Percentiles rank a stretch among this genome's conserved stretches.
These are phyloP conservation scores for Neogale vison DNA, from an alignment of 2,113 vertebrate genomes.

Conservation along the genomic window DNA sequence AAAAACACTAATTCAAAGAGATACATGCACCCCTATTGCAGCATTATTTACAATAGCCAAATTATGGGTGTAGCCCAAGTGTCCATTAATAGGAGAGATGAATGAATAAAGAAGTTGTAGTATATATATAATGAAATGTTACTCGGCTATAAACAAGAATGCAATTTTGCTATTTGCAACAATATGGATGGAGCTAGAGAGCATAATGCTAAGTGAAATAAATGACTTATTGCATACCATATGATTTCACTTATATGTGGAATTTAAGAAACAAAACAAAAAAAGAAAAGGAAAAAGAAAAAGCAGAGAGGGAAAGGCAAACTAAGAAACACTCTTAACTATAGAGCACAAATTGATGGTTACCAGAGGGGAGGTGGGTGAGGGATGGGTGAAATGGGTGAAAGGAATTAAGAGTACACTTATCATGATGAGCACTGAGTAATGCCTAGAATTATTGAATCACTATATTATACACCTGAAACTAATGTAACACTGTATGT, in stretches of 20 bases:
- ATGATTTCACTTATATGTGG: too few species aligned
- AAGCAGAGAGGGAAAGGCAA: too few species aligned
- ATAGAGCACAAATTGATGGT: too few species aligned
- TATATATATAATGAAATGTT: neutral
- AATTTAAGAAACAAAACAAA: too few species aligned
- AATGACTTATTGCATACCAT: neutral
- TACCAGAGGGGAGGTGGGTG: neutral
- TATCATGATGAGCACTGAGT: neutral
- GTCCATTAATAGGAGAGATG: too few species aligned
- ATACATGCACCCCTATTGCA: too few species aligned
- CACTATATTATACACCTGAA: neutral
- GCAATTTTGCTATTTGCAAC: neutral
- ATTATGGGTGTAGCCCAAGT: too few species aligned
- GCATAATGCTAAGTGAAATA: neutral
- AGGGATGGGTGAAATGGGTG: neutral
- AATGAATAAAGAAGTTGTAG: too few species aligned
- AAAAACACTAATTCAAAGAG: too few species aligned
- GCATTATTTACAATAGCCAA: too few species aligned
- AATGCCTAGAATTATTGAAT: neutral
- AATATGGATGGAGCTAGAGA: neutral
- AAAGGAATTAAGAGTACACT: neutral
- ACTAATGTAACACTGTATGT: neutral
- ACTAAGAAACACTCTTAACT: too few species aligned
- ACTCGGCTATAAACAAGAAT: neutral
- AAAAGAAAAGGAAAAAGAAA: too few species aligned